Evolutionary conservation across 2,888 invertebrate species (phyloP), one percentile per base, ranked within the genome.

Genomic region (Diachrysia chrysitis): DNA sequence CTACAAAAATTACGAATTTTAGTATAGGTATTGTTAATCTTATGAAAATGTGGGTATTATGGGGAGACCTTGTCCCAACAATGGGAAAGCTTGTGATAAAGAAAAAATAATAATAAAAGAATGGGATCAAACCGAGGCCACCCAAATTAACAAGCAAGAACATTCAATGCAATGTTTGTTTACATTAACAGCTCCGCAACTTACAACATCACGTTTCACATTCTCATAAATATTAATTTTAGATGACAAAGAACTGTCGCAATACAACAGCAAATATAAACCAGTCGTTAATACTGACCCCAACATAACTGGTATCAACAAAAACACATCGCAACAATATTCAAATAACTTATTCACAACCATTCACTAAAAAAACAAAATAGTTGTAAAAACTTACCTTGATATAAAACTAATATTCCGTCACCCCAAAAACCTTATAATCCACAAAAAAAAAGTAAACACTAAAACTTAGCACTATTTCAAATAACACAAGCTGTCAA

Each of bases 261-360:
- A 64, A 73, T 60, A 55, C 37, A 35, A 62, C 46, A 25, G n/a
- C 21, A 23, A n/a, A 6, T 7, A 0, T 10, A 48, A 69, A 69
- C 48, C 16, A 56, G 58, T 63, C 59, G 53, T 63, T 53, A 37
- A 56, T 54, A 77, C 37, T 73, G 81, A 74, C 74, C 74, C 64
- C 79, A 76, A 78, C n/a, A n/a, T n/a, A n/a, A n/a, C 82, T 66
- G 57, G 64, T 77, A 85, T 79, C 81, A 83, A 86, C 83, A 86
- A 86, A 87, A 86, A 87, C 79, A 89, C 90, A 89, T 89, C 87
- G 85, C 82, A 90, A 91, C 66, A 73, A 71, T 59, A 78, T 82
- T 72, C 71, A 76, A 87, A 85, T 79, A 51, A 73, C 60, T 73
- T 73, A 74, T 85, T 86, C 72, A 81, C 85, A 89, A 87, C 87